Conservation (phyloP, 2,113 vertebrate genomes). For the Sporophila hypoxantha region DNA sequence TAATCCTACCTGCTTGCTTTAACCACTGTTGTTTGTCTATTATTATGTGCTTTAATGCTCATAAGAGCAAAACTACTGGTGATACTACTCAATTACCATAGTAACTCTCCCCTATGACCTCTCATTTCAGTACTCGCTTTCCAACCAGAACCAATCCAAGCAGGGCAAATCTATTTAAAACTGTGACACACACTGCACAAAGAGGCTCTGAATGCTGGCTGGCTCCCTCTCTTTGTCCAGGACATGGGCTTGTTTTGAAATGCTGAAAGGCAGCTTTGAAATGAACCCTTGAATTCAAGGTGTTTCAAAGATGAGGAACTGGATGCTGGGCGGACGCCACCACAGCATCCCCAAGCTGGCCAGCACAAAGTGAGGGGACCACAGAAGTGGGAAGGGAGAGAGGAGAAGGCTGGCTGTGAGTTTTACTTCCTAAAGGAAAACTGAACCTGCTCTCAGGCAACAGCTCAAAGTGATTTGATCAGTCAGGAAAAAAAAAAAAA, state of each 20-base stretch:
- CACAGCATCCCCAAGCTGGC: background rate
- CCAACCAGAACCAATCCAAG: slow-evolving; percentile 71
- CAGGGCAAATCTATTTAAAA: slow-evolving; percentile 77
- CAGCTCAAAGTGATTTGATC: background rate
- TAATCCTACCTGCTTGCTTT: slow-evolving; percentile 99
- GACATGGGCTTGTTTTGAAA: slow-evolving; percentile 59
- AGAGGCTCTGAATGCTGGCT: slow-evolving; percentile 41
- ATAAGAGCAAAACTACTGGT: slow-evolving; percentile 88
- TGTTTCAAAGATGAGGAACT: slow-evolving; percentile 60
- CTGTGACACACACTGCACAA: slow-evolving; percentile 61
- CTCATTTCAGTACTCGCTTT: slow-evolving; percentile 66
- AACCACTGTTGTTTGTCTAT: slow-evolving; percentile 89
- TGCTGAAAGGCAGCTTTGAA: slow-evolving; percentile 65
- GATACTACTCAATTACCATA: slow-evolving; percentile 95
- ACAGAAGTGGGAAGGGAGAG: background rate
- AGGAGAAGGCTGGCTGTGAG: background rate
- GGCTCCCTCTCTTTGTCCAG: slow-evolving; percentile 58
- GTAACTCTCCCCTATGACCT: slow-evolving; percentile 89
- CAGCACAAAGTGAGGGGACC: background rate
- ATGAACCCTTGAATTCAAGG: slow-evolving; percentile 66
- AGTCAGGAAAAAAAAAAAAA: background rate
- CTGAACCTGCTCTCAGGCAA: background rate
- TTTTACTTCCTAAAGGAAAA: background rate
- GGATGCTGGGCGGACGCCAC: slow-evolving; percentile 56
- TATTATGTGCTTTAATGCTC: slow-evolving; percentile 86